A percentile compares a stretch with the other conserved stretches of the same genome.
phyloP scores from a whole-genome alignment of 2,888 invertebrate genomes.

The Papilio demoleus region DNA sequence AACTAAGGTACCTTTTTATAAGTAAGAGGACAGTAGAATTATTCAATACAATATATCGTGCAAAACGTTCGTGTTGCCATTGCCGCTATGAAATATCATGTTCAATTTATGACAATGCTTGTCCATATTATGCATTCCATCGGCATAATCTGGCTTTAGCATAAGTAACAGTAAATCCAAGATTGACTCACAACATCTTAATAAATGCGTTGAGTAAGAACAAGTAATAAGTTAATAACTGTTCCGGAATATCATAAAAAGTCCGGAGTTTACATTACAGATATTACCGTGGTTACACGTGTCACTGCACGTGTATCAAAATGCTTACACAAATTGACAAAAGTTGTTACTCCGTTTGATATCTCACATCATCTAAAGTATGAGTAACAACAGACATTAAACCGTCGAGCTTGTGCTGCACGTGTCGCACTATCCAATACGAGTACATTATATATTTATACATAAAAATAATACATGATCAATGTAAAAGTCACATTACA shows the following conservation, averaged over 20 bases:
- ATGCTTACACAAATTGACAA: background rate
- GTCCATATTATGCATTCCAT: too few species aligned
- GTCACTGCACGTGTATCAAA: background rate
- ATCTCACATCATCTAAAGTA: background rate
- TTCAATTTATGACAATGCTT: too few species aligned
- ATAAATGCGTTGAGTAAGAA: background rate
- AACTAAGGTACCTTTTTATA: too few species aligned
- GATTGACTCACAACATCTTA: too few species aligned
- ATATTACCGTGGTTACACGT: conserved; percentile 6
- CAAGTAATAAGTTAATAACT: background rate
- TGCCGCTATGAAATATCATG: too few species aligned
- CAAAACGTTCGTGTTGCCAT: too few species aligned
- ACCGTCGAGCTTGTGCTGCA: background rate
- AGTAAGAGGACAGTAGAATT: too few species aligned
- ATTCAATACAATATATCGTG: too few species aligned
- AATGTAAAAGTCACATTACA: conserved; percentile 10
- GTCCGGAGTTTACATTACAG: background rate
- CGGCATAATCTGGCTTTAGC: too few species aligned
- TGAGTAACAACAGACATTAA: background rate
- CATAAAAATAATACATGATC: conserved; percentile 2
- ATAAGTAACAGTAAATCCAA: too few species aligned
- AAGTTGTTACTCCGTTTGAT: conserved; percentile 17
- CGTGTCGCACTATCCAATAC: background rate
- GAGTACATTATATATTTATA: background rate
- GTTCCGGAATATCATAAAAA: background rate